phyloP scores from a whole-genome alignment of 2,797 vertebrate species.

The Emys orbicularis region DNA sequence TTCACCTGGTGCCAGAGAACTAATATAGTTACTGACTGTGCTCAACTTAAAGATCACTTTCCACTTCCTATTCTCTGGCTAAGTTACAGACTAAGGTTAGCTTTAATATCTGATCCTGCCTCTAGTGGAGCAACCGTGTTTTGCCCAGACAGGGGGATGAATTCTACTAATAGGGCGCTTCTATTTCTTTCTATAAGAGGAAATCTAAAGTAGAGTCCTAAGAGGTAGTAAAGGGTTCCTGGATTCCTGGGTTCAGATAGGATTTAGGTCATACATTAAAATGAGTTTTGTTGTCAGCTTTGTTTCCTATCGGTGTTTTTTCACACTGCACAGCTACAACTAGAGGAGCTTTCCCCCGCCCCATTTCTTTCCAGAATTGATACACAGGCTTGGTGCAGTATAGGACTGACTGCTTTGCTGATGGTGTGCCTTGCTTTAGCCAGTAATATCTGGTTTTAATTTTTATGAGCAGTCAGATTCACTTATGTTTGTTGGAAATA shows the following conservation, averaged over 20 bases:
- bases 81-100: background rate
- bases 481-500: background rate
- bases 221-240: background rate
- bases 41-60: background rate
- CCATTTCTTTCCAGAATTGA: background rate
- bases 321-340: background rate
- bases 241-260: background rate
- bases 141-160: background rate
- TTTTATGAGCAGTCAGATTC: background rate
- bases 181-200: background rate
- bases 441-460: background rate
- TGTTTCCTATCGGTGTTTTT: background rate
- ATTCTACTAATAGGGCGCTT: background rate
- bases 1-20: background rate
- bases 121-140: background rate
- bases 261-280: background rate
- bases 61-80: background rate
- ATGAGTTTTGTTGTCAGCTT: background rate
- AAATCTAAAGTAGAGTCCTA: background rate
- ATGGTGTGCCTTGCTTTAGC: background rate
- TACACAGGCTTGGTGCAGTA: background rate
- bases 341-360: background rate
- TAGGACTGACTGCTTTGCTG: accelerated
- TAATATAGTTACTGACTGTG: background rate
- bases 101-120: background rate